Conservation (phyloP, 2,888 invertebrate species). For the Cosmia trapezina region DNA sequence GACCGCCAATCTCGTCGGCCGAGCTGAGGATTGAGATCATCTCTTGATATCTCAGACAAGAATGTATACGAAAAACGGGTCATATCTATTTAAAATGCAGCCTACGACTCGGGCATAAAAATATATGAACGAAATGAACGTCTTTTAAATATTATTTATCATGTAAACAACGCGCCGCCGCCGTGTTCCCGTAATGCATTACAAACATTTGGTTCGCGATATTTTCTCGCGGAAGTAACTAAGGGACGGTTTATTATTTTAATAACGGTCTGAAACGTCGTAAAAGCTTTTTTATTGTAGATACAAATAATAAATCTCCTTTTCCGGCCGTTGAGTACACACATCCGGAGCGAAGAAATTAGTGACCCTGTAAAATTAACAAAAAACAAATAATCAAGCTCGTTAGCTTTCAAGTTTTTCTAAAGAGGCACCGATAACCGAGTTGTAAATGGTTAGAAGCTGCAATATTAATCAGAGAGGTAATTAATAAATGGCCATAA, state of each 20-base stretch:
- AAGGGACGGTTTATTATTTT: slow-evolving; percentile 73
- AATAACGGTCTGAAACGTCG: slow-evolving; percentile 66
- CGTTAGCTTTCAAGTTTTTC: slow-evolving; percentile 50
- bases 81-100: slow-evolving; percentile 68
- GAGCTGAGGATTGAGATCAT: slow-evolving; percentile 63
- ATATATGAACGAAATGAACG: slow-evolving; percentile 66
- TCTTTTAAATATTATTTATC: slow-evolving; percentile 75
- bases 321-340: slow-evolving; percentile 68
- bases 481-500: slow-evolving; percentile 60
- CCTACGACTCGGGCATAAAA: slow-evolving; percentile 63
- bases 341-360: slow-evolving; percentile 69
- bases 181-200: slow-evolving; percentile 49
- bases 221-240: slow-evolving; percentile 58
- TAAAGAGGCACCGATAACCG: slow-evolving; percentile 35
- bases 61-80: slow-evolving; percentile 67
- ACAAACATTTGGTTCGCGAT: slow-evolving; percentile 59
- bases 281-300: slow-evolving; percentile 75
- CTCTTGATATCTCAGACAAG: slow-evolving; percentile 50
- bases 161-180: slow-evolving; percentile 68
- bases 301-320: slow-evolving; percentile 74
- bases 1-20: slow-evolving; percentile 38
- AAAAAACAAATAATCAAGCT: slow-evolving; percentile 55
- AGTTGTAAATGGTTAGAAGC: slow-evolving; percentile 48
- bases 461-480: slow-evolving; percentile 55
- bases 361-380: slow-evolving; percentile 55